A percentile compares a stretch with the other conserved stretches of the same genome.
Conservation (phyloP, 2,888 invertebrate genomes). For the Drosophila eohydei region DNA sequence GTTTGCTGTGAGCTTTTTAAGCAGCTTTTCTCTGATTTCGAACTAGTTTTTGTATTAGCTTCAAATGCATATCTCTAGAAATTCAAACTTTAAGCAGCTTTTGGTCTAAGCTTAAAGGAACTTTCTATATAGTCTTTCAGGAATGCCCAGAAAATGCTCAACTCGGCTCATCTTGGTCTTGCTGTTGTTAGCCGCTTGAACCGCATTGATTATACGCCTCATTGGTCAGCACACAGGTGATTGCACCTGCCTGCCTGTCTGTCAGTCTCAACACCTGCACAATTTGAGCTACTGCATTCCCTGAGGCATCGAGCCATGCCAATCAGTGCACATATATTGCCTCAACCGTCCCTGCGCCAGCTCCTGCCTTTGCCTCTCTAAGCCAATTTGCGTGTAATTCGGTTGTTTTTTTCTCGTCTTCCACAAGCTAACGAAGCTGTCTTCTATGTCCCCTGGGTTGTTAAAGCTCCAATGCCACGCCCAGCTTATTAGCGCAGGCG, state of each 20-base stretch:
- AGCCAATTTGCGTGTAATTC: constrained; percentile 32
- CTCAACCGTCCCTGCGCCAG: background rate
- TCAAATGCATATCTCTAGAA: no score
- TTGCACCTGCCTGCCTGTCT: background rate
- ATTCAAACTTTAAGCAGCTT: no score
- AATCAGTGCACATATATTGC: constrained; percentile 50
- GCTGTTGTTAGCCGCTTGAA: background rate
- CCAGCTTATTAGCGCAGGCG: constrained; percentile 59
- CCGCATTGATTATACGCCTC: constrained; percentile 71
- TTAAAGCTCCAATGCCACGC: constrained; percentile 49
- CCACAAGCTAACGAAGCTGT: constrained; percentile 53
- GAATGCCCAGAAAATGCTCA: background rate
- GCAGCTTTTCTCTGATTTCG: background rate
- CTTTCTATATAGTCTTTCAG: background rate
- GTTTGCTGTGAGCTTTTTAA: background rate
- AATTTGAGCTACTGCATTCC: constrained; percentile 35
- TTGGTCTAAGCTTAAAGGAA: no score
- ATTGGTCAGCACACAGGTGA: constrained; percentile 50
- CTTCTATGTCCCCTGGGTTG: constrained; percentile 37
- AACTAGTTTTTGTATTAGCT: background rate
- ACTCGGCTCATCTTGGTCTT: background rate
- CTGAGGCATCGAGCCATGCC: constrained; percentile 37
- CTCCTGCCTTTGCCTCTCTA: constrained; percentile 1
- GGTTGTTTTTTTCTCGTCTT: constrained; percentile 3
- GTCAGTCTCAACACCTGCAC: constrained; percentile 28